Conservation (phyloP, 2,113 vertebrate species). For the Plecturocebus donacophilus region DNA sequence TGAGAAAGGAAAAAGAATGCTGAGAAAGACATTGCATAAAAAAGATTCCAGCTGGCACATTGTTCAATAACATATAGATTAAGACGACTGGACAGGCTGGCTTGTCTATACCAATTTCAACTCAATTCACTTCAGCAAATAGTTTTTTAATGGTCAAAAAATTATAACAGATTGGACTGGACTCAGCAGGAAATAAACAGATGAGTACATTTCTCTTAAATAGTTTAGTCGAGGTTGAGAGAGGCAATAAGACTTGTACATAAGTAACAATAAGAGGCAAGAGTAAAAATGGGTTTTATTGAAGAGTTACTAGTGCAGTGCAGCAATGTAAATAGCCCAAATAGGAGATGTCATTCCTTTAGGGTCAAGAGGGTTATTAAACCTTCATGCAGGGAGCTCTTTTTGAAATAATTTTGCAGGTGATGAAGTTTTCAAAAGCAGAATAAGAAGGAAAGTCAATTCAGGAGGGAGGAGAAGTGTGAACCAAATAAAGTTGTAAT, state of each 20-base stretch:
- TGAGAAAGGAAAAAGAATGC: not conserved
- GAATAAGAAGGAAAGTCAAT: not conserved
- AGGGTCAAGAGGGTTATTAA: not conserved
- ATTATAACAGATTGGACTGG: not conserved
- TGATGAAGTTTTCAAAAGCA: not conserved
- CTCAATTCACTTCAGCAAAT: not conserved
- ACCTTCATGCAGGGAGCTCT: not conserved
- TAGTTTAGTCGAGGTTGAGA: not conserved
- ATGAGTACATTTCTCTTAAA: not conserved
- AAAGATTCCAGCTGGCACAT: not conserved
- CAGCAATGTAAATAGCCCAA: not conserved
- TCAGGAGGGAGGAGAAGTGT: not conserved
- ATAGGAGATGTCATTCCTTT: not conserved
- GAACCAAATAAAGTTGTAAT: not conserved
- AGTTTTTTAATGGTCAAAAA: conserved; percentile 26
- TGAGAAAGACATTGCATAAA: not conserved
- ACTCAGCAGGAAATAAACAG: not conserved
- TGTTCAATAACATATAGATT: not conserved
- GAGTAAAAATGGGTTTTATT: not conserved
- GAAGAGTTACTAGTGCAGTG: not conserved
- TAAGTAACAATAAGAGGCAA: not conserved
- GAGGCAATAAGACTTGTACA: not conserved
- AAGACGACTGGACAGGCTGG: not conserved
- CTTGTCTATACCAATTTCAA: not conserved
- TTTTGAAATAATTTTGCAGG: conserved; percentile 25